Percentiles rank a stretch among this genome's conserved stretches.
These are phyloP conservation scores for Calliopsis andreniformis DNA, from an alignment of 1,140 invertebrate species.

Conservation along the genomic window DNA sequence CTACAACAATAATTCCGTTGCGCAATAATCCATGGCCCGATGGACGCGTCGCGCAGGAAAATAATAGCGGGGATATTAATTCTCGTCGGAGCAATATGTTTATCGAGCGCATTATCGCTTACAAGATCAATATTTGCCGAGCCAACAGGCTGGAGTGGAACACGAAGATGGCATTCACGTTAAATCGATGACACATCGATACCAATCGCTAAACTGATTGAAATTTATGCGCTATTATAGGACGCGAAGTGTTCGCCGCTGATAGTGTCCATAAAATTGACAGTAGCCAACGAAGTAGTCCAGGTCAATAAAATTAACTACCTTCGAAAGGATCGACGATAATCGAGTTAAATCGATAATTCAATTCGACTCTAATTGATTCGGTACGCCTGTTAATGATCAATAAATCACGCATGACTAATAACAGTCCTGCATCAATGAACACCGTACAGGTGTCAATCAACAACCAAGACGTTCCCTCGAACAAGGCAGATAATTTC, in stretches of 20 bases:
- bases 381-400: no score
- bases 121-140: not conserved
- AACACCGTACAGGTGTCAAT: not conserved
- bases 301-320: no score
- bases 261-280: not conserved
- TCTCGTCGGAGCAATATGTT: not conserved
- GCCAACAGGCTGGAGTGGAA: not conserved
- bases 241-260: no score
- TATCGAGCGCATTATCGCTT: not conserved
- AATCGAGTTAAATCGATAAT: no score
- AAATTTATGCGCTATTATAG: not conserved
- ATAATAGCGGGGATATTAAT: not conserved
- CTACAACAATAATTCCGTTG: constrained; percentile 56
- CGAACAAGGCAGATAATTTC: not conserved
- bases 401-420: no score
- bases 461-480: not conserved
- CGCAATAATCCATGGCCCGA: constrained; percentile 20
- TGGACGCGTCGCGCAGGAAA: not conserved
- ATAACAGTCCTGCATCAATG: not conserved
- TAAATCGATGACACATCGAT: not conserved
- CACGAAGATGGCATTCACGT: not conserved
- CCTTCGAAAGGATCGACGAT: no score
- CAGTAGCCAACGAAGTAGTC: not conserved
- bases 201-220: not conserved
- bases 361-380: no score